Conservation (phyloP, 1,140 invertebrate genomes). For the Drosophila murphyi region DNA sequence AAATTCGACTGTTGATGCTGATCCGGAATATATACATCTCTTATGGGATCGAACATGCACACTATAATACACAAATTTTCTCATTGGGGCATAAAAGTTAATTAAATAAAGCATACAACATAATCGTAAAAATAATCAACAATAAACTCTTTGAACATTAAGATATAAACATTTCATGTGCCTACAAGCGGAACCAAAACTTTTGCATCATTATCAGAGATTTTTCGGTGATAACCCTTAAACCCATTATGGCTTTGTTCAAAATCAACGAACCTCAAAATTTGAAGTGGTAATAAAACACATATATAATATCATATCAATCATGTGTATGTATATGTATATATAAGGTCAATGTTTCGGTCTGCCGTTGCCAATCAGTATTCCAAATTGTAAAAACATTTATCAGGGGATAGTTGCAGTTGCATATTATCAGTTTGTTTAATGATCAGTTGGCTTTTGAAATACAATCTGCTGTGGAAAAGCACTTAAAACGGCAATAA, state of each 20-base stretch:
- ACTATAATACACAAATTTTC: no score
- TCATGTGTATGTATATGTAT: no score
- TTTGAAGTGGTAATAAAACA: neutral
- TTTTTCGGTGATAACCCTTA: neutral
- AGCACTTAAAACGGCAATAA: constrained; percentile 2
- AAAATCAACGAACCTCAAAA: neutral
- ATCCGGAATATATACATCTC: no score
- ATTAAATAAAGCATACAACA: no score
- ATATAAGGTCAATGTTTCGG: constrained; percentile 3
- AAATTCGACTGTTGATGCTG: no score
- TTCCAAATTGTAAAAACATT: neutral
- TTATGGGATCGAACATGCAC: no score
- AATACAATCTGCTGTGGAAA: neutral
- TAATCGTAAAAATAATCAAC: no score
- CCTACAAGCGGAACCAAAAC: no score
- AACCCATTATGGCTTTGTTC: neutral
- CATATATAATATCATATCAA: neutral
- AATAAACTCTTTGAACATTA: no score
- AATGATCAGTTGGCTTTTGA: constrained; percentile 6
- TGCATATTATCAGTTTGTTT: neutral
- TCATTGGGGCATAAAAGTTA: no score
- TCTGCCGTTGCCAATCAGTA: neutral
- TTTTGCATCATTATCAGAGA: no score
- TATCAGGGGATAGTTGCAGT: neutral
- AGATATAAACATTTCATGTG: no score